A percentile compares a stretch with the other conserved stretches of the same genome.
These are phyloP conservation scores for Potamarius usumacintae DNA, from an alignment of 2,113 vertebrate species.

Conservation along the genomic window DNA sequence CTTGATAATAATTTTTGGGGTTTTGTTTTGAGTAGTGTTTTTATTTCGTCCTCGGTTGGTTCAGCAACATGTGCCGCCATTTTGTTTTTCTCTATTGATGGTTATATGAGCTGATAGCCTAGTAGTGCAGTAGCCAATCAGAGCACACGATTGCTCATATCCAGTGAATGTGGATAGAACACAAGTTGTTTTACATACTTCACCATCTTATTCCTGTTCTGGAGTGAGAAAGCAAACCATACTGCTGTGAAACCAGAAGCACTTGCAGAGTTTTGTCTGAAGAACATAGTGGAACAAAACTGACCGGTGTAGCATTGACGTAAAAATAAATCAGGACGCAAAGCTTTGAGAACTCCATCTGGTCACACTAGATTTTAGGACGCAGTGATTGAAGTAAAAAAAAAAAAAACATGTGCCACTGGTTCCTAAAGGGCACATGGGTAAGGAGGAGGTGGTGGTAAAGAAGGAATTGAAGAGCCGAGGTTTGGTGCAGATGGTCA, in stretches of 20 bases:
- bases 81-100: too few relatives aligned
- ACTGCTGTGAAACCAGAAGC: slow-evolving; percentile 7
- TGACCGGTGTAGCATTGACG: neutral
- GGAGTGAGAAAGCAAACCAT: neutral
- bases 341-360: neutral
- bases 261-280: neutral
- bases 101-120: too few relatives aligned
- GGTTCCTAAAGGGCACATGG: neutral
- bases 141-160: too few relatives aligned
- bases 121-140: too few relatives aligned
- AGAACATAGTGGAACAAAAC: neutral
- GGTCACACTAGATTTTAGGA: neutral
- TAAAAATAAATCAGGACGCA: neutral
- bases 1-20: too few relatives aligned
- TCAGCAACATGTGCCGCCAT: too few relatives aligned
- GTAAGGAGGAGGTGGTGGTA: neutral
- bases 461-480: slow-evolving; percentile 14
- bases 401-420: neutral
- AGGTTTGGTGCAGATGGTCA: slow-evolving; percentile 43
- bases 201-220: slow-evolving; percentile 18
- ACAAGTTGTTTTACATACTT: too few relatives aligned
- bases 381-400: neutral
- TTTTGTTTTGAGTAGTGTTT: neutral
- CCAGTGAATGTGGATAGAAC: too few relatives aligned
- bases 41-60: too few relatives aligned